Evolutionary conservation across 2,113 vertebrate genomes (phyloP).

Genomic region (Xiphias gladius): DNA sequence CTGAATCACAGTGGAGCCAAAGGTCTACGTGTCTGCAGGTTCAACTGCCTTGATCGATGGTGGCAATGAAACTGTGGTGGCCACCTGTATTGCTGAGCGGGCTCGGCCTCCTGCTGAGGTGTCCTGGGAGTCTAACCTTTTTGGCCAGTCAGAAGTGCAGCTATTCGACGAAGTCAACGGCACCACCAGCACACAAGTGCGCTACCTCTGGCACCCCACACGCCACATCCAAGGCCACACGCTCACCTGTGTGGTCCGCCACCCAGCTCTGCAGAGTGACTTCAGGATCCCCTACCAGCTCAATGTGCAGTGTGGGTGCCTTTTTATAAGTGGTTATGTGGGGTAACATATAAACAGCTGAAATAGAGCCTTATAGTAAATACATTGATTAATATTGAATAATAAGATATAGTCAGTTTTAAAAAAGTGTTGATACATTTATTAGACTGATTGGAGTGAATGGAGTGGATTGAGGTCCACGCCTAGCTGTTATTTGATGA

Average conservation of each 20-base stretch:
- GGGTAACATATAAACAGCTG: background rate
- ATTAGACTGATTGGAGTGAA: background rate
- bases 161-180: constrained; percentile 90
- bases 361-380: background rate
- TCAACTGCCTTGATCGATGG: constrained; percentile 92
- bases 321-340: constrained; percentile 7
- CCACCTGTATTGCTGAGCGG: constrained; percentile 92
- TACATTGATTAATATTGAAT: background rate
- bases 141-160: constrained; percentile 90
- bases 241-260: constrained; percentile 93
- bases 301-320: constrained; percentile 94
- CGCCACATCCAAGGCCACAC: constrained; percentile 91
- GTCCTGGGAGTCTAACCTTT: constrained; percentile 92
- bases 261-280: constrained; percentile 92
- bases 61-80: constrained; percentile 92
- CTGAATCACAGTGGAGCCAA: constrained; percentile 90
- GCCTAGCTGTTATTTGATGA: background rate
- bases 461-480: background rate
- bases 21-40: constrained; percentile 92
- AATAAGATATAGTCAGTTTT: background rate
- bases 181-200: constrained; percentile 92
- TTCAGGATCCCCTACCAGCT: constrained; percentile 90
- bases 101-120: constrained; percentile 93
- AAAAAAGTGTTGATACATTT: background rate
- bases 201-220: constrained; percentile 91